Conservation (phyloP, 2,888 invertebrate genomes). For the Rapana venosa region DNA sequence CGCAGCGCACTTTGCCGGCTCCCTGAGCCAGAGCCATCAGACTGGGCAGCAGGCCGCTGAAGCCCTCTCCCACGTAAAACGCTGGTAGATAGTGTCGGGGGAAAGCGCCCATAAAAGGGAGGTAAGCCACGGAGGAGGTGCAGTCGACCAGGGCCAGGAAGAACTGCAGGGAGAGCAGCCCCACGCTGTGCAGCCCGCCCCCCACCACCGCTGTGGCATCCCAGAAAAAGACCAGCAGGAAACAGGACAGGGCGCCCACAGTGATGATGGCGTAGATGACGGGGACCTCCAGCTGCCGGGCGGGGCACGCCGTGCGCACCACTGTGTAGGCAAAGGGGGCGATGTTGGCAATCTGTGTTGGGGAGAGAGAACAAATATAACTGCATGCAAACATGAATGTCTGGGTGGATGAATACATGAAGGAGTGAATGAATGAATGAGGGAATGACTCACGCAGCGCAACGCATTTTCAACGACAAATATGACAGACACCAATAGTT, state of each 20-base stretch:
- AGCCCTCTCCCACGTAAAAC: conserved; percentile 82
- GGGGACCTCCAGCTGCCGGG: conserved; percentile 71
- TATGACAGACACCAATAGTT: too few species aligned
- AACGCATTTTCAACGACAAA: too few species aligned
- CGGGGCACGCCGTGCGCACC: conserved; percentile 45
- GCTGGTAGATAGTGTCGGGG: conserved; percentile 86
- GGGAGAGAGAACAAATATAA: background rate
- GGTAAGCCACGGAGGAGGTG: conserved; percentile 90
- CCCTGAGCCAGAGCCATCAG: conserved; percentile 88
- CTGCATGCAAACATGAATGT: too few species aligned
- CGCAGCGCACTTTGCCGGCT: conserved; percentile 80
- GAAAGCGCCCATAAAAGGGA: conserved; percentile 88
- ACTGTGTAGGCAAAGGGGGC: conserved; percentile 83
- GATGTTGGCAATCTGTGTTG: conserved; percentile 33
- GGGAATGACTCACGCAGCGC: too few species aligned
- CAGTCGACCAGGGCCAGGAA: conserved; percentile 88
- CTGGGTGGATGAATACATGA: too few species aligned
- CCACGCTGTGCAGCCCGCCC: conserved; percentile 71
- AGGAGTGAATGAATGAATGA: too few species aligned
- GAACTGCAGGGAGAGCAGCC: conserved; percentile 83
- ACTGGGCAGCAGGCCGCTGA: conserved; percentile 87
- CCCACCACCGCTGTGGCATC: conserved; percentile 81
- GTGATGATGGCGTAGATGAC: conserved; percentile 79
- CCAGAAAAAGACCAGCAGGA: conserved; percentile 80
- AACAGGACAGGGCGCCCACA: conserved; percentile 78